These are phyloP conservation scores for Dryobota labecula DNA, from an alignment of 2,888 invertebrate species.

Conservation along the genomic window DNA sequence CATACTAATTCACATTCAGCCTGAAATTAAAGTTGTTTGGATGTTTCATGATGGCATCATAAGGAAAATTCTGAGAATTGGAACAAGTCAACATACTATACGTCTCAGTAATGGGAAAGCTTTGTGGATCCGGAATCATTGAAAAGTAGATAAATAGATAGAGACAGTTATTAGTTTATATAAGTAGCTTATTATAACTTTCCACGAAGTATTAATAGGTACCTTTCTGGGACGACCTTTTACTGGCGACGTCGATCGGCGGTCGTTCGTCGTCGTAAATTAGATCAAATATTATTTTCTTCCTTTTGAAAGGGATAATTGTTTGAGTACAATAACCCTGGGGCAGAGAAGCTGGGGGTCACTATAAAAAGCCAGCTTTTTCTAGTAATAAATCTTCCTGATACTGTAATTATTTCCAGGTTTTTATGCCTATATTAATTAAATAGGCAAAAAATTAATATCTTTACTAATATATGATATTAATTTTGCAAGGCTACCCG, in stretches of 20 bases:
- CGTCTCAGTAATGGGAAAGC: conserved; percentile 35
- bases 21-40: conserved; percentile 55
- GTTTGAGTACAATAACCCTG: conserved; percentile 36
- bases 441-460: background rate
- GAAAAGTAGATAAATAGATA: conserved; percentile 24
- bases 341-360: background rate
- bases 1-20: conserved; percentile 67
- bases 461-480: conserved; percentile 2
- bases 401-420: conserved; percentile 5
- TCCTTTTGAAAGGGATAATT: conserved; percentile 42
- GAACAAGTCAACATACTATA: conserved; percentile 30
- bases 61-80: conserved; percentile 44
- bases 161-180: conserved; percentile 23
- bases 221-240: conserved; percentile 3
- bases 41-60: conserved; percentile 41
- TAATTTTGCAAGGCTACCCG: conserved; percentile 2
- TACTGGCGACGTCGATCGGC: conserved; percentile 6
- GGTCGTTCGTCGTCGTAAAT: conserved; percentile 20
- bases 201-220: conserved; percentile 14
- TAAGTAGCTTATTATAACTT: conserved; percentile 43
- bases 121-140: conserved; percentile 28
- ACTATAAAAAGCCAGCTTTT: conserved; percentile 28
- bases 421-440: background rate
- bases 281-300: conserved; percentile 51
- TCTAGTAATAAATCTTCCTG: conserved; percentile 25